These are phyloP conservation scores for Pogoniulus pusillus DNA, from an alignment of 2,797 vertebrate genomes.

Conservation along the genomic window DNA sequence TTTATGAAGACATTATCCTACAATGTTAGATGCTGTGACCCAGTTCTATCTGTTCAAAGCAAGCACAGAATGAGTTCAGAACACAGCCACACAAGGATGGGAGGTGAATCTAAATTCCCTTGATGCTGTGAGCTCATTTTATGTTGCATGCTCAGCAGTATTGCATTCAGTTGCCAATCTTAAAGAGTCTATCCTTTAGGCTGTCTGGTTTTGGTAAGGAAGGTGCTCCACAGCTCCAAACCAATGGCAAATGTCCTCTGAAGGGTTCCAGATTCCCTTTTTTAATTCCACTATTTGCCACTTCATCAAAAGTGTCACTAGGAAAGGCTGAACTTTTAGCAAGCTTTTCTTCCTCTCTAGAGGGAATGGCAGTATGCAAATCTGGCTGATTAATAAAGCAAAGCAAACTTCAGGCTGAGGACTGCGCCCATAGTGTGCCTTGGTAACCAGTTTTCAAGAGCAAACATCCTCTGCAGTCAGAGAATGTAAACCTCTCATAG, in stretches of 20 bases:
- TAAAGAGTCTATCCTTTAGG: neutral
- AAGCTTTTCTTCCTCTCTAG: neutral
- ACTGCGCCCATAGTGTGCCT: neutral
- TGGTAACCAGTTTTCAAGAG: neutral
- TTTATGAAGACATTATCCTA: neutral
- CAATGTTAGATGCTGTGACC: neutral
- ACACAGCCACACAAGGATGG: neutral
- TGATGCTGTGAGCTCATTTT: neutral
- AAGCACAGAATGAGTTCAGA: neutral
- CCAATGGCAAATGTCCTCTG: neutral
- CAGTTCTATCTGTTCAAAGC: neutral
- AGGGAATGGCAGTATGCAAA: neutral
- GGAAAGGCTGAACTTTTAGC: neutral
- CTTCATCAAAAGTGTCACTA: neutral
- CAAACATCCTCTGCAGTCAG: neutral
- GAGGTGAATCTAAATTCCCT: neutral
- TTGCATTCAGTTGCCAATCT: neutral
- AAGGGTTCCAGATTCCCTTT: neutral
- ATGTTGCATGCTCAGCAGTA: neutral
- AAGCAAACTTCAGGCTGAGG: neutral
- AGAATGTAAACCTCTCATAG: neutral
- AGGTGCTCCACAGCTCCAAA: neutral
- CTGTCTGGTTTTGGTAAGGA: neutral
- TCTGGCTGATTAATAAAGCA: constrained; percentile 1
- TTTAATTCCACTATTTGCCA: constrained; percentile 13